phyloP scores from a whole-genome alignment of 2,888 invertebrate genomes.

The Agrochola lychnidis region DNA sequence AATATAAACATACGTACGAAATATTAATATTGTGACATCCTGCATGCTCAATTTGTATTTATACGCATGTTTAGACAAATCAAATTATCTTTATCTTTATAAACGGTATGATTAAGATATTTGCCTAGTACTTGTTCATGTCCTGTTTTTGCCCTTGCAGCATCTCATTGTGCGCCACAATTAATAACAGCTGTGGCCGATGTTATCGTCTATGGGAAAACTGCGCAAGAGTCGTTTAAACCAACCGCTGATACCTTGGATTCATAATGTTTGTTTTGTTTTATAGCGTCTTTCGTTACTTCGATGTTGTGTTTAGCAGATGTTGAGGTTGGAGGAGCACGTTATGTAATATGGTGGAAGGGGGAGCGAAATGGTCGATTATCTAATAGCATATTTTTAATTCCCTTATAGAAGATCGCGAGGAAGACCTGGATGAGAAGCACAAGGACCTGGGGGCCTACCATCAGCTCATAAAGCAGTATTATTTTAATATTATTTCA shows the following conservation, averaged over 20 bases:
- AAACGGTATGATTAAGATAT: constrained; percentile 34
- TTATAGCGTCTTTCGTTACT: background rate
- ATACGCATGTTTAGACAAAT: too few relatives aligned
- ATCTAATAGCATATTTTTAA: background rate
- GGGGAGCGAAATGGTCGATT: background rate
- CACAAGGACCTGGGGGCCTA: too few relatives aligned
- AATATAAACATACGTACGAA: too few relatives aligned
- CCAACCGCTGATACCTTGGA: constrained; percentile 53
- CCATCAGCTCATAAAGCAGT: too few relatives aligned
- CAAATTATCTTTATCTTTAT: too few relatives aligned
- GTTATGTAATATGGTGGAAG: too few relatives aligned
- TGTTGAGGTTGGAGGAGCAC: background rate
- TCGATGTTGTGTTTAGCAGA: background rate
- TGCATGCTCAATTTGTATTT: too few relatives aligned
- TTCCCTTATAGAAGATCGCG: too few relatives aligned
- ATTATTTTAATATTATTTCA: too few relatives aligned
- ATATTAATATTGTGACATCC: too few relatives aligned
- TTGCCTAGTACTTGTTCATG: constrained; percentile 60
- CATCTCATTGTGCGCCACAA: constrained; percentile 73
- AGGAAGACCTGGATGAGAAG: background rate
- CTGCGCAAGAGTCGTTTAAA: constrained; percentile 60
- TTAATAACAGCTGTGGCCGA: constrained; percentile 72
- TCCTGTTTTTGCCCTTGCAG: constrained; percentile 70
- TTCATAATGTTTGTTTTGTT: constrained; percentile 33
- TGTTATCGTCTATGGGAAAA: constrained; percentile 77